These are phyloP conservation scores for Vulpes vulpes DNA, from an alignment of 2,113 vertebrate species.

Conservation along the genomic window DNA sequence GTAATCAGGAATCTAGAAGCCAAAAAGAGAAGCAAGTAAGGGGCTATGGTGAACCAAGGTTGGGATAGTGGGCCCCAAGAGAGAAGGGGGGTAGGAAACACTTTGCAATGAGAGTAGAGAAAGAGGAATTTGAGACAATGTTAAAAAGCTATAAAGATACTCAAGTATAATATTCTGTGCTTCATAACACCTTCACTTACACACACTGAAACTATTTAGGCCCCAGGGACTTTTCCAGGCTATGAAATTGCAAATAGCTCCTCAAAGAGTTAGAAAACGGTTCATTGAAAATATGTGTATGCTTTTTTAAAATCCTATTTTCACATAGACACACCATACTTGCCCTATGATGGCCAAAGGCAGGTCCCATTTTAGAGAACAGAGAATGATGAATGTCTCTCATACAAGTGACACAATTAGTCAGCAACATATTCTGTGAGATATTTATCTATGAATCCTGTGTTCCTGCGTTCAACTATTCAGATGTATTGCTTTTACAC, in stretches of 20 bases:
- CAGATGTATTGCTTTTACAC: not conserved
- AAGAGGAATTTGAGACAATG: not conserved
- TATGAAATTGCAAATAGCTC: not conserved
- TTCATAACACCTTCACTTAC: not conserved
- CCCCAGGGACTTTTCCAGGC: not conserved
- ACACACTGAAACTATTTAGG: not conserved
- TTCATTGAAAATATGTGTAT: not conserved
- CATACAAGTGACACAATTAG: not conserved
- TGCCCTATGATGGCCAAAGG: not conserved
- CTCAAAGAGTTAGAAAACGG: not conserved
- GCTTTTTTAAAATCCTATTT: not conserved
- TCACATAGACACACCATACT: not conserved
- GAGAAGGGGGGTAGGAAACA: not conserved
- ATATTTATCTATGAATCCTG: slow-evolving; percentile 1
- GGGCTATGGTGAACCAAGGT: not conserved
- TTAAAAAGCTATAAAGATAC: not conserved
- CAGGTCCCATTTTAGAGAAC: not conserved
- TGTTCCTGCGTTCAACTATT: slow-evolving; percentile 46
- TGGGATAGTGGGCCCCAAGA: not conserved
- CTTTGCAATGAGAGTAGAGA: not conserved
- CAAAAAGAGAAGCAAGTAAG: not conserved
- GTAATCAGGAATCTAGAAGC: not conserved
- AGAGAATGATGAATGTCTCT: not conserved
- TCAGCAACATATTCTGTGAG: slow-evolving; percentile 32
- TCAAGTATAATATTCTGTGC: not conserved